Base-by-base conservation (phyloP, 2,888 invertebrate species). In the Hermodice carunculata region DNA sequence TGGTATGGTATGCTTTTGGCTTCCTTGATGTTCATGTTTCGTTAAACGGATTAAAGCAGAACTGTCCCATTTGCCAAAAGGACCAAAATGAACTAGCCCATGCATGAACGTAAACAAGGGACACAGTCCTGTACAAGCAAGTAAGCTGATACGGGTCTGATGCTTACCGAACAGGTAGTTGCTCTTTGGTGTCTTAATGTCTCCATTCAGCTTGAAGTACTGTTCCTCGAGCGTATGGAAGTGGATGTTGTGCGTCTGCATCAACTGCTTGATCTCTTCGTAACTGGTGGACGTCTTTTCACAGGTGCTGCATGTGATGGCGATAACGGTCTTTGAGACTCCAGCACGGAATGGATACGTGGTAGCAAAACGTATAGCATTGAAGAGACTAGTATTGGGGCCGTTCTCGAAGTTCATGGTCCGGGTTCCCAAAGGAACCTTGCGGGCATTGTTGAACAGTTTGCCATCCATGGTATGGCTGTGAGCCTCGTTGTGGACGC, bases 301-400 rank as follows among this genome's bases (percentile, higher is more conserved):
- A 29, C 52, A 52, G 14, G 6, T 29, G 19, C 11, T 19, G 22
- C 52, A 52, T 3, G 29, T 31, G 19, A 52, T 34, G 8, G 34
- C 14, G 5, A 52, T 19, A 5, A 52, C 14, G 5, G 32, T 31
- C 19, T 19, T 52, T 6, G 52, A 6, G 4, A 19, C 32, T 14
- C 52, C 32, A 6, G 34, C 6, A 6, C 19, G 29, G 52, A 32
- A 52, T 5, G 52, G 52, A 22, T 32, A 52, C n/a, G 6, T 8
- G 14, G 11, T 52, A 5, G 32, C 52, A 3, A 31, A 4, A 8
- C 6, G 32, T 5, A 52, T 17, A 0, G 92, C 91, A 11, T 58
- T 26, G 8, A 40, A 26, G 26, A n/a, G 14, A 6, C 37, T 6
- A 19, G 40, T 60, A 14, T 5, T n/a, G n/a, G n/a, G n/a, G n/a